These are phyloP conservation scores for Morpho achilles DNA, from an alignment of 2,888 invertebrate genomes.

Conservation along the genomic window DNA sequence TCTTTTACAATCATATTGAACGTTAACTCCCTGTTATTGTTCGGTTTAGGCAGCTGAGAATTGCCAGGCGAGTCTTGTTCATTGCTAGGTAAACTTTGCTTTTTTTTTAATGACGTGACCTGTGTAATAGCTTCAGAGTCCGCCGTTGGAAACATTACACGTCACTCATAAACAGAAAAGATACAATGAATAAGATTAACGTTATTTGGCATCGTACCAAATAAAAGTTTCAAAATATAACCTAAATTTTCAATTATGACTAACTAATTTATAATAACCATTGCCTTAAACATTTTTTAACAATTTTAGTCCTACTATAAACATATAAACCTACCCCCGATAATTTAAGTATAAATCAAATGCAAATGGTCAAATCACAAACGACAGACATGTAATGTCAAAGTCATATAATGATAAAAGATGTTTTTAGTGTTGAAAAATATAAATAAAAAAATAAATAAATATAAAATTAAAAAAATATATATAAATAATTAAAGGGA, in stretches of 20 bases:
- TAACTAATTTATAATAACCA: conserved; percentile 24
- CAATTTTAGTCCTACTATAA: not conserved
- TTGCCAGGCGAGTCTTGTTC: conserved; percentile 55
- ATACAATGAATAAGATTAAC: conserved; percentile 38
- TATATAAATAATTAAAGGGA: too few species aligned
- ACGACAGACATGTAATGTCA: too few species aligned
- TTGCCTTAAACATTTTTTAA: conserved; percentile 17
- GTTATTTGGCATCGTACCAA: conserved; percentile 46
- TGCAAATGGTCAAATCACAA: too few species aligned
- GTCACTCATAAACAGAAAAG: conserved; percentile 66
- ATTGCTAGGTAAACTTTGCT: conserved; percentile 59
- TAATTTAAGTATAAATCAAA: too few species aligned
- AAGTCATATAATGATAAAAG: too few species aligned
- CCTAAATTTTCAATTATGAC: conserved; percentile 25
- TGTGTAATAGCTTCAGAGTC: conserved; percentile 66
- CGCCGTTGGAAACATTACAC: conserved; percentile 78
- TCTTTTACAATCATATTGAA: conserved; percentile 82
- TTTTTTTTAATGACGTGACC: conserved; percentile 65
- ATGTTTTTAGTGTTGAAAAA: too few species aligned
- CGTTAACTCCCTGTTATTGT: conserved; percentile 59
- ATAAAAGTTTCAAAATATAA: conserved; percentile 29
- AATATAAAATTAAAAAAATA: too few species aligned
- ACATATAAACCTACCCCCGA: too few species aligned
- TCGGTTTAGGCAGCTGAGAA: conserved; percentile 52
- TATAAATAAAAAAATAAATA: too few species aligned